phyloP scores from a whole-genome alignment of 2,797 vertebrate genomes.

The Tinamus major region DNA sequence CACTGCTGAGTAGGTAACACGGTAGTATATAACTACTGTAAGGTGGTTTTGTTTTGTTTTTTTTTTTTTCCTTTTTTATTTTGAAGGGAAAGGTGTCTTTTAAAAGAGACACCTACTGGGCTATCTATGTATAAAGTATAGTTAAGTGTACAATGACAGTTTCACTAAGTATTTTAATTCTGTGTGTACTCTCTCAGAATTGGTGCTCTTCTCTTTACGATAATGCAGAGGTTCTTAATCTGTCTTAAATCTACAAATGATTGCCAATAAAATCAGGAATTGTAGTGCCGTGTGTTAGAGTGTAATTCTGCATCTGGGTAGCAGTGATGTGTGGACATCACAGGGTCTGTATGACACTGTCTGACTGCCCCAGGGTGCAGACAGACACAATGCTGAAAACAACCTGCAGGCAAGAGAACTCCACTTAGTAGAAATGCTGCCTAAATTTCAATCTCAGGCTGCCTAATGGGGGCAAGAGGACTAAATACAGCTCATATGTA shows the following conservation, averaged over 20 bases:
- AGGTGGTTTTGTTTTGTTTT: background rate
- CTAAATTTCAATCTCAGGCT: background rate
- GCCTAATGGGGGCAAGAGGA: background rate
- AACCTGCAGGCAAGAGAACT: background rate
- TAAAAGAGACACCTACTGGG: background rate
- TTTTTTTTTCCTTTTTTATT: background rate
- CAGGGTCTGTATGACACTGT: background rate
- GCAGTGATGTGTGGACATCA: background rate
- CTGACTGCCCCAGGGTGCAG: background rate
- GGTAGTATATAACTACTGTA: conserved; percentile 59
- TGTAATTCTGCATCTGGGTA: background rate
- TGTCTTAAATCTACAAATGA: conserved; percentile 56
- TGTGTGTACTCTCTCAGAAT: conserved; percentile 39
- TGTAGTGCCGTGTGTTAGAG: background rate
- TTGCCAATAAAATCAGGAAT: conserved; percentile 75
- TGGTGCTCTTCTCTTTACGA: conserved; percentile 72
- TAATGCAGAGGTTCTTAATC: conserved; percentile 63
- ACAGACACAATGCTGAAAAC: background rate
- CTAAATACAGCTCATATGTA: background rate
- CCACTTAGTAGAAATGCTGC: background rate
- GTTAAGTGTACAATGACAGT: background rate
- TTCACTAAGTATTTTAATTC: conserved; percentile 33
- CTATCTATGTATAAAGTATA: conserved; percentile 17
- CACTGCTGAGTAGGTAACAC: conserved; percentile 41
- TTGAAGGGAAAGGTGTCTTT: conserved; percentile 46